Evolutionary conservation across 2,888 invertebrate genomes (phyloP).

Genomic region (Lithosia quadra): DNA sequence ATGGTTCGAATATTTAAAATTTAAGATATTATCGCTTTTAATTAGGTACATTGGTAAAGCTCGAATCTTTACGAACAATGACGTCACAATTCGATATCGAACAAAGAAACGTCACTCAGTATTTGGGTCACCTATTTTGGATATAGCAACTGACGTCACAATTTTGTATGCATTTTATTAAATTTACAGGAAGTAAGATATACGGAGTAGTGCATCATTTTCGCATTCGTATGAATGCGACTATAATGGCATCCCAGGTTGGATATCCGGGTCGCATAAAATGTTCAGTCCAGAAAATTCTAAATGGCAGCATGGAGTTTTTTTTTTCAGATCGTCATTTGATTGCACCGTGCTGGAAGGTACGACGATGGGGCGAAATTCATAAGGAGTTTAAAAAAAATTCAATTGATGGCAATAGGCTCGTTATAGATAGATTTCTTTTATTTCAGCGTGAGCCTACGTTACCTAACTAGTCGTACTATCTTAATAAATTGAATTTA

Average conservation of each 20-base stretch:
- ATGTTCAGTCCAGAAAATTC: no score
- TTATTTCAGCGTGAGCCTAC: no score
- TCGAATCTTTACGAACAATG: neutral
- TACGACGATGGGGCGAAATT: no score
- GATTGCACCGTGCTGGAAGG: no score
- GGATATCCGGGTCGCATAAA: no score
- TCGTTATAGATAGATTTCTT: no score
- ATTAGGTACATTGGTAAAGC: neutral
- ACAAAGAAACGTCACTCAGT: conserved; percentile 60
- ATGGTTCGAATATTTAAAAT: neutral
- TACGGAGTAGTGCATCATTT: neutral
- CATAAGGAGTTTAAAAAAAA: no score
- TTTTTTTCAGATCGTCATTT: no score
- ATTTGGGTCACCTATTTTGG: conserved; percentile 79
- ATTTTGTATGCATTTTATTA: neutral
- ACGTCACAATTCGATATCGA: conserved; percentile 61
- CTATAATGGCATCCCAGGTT: neutral
- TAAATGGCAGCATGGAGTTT: no score
- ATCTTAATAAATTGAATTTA: no score
- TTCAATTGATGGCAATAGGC: no score
- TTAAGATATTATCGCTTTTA: neutral
- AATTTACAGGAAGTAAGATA: neutral
- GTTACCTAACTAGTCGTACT: no score
- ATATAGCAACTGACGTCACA: conserved; percentile 66
- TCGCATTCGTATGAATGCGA: neutral